Evolutionary conservation across 1,140 invertebrate genomes (phyloP).

Genomic region (Microvelia longipes): DNA sequence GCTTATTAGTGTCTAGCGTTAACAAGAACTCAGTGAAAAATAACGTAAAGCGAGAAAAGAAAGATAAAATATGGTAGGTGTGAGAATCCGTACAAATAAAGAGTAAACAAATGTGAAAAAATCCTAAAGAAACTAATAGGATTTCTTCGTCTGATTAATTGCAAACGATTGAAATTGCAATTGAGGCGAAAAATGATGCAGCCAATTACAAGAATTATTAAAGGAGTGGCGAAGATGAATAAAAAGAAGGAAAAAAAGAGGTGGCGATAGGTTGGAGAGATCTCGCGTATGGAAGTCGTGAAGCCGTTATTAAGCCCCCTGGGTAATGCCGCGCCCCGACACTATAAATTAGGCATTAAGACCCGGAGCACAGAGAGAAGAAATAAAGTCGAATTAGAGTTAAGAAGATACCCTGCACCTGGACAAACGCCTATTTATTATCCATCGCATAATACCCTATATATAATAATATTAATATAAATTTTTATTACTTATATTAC

Average conservation of each 20-base stretch:
- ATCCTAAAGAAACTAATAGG: not conserved
- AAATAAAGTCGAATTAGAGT: not conserved
- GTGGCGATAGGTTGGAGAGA: not conserved
- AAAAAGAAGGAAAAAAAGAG: not conserved
- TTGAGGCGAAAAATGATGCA: not conserved
- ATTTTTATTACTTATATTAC: not conserved
- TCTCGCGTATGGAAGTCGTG: not conserved
- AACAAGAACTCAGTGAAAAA: not conserved
- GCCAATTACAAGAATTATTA: not conserved
- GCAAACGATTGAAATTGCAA: not conserved
- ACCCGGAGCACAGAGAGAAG: not conserved
- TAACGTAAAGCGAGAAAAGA: no score
- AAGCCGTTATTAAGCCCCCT: not conserved
- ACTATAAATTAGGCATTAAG: not conserved
- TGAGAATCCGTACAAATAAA: not conserved
- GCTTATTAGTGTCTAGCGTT: not conserved
- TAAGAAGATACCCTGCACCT: not conserved
- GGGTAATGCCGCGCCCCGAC: not conserved
- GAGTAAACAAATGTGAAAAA: not conserved
- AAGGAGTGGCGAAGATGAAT: not conserved
- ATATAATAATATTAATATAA: not conserved
- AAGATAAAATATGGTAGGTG: not conserved
- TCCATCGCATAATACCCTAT: not conserved
- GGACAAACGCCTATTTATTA: not conserved
- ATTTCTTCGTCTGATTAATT: not conserved